Conservation (phyloP, 2,888 invertebrate genomes). For the Cerastis rubricosa region DNA sequence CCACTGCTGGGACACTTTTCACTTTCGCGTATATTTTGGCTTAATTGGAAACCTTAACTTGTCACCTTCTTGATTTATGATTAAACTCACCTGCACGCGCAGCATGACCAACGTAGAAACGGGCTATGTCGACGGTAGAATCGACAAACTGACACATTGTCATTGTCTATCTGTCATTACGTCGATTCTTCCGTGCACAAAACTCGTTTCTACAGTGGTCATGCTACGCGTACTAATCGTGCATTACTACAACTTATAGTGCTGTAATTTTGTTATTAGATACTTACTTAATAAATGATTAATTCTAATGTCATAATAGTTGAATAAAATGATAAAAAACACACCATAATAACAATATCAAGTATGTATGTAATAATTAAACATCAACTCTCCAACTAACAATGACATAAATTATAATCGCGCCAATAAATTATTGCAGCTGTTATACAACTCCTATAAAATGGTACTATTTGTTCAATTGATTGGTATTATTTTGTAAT, state of each 20-base stretch:
- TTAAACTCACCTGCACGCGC: background rate
- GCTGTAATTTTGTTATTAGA: background rate
- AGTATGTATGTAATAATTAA: constrained; percentile 7
- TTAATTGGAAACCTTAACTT: constrained; percentile 12
- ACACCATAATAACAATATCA: constrained; percentile 2
- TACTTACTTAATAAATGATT: background rate
- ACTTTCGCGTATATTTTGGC: constrained; percentile 8
- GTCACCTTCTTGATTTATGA: constrained; percentile 4
- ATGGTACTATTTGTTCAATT: constrained; percentile 13
- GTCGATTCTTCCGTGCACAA: too few relatives aligned
- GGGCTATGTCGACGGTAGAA: too few relatives aligned
- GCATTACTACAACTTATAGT: too few relatives aligned
- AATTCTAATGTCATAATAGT: background rate
- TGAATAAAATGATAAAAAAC: background rate
- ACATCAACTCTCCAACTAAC: background rate
- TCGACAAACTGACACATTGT: too few relatives aligned
- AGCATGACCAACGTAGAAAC: too few relatives aligned
- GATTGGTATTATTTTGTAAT: constrained; percentile 38
- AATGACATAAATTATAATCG: constrained; percentile 24
- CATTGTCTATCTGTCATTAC: too few relatives aligned
- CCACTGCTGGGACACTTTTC: too few relatives aligned
- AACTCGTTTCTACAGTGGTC: too few relatives aligned
- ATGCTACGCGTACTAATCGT: too few relatives aligned
- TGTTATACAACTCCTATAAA: constrained; percentile 3
- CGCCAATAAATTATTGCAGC: background rate